A percentile compares a stretch with the other conserved stretches of the same genome.
Evolutionary conservation across 2,113 vertebrate species (phyloP).

Genomic region (Eretmochelys imbricata): DNA sequence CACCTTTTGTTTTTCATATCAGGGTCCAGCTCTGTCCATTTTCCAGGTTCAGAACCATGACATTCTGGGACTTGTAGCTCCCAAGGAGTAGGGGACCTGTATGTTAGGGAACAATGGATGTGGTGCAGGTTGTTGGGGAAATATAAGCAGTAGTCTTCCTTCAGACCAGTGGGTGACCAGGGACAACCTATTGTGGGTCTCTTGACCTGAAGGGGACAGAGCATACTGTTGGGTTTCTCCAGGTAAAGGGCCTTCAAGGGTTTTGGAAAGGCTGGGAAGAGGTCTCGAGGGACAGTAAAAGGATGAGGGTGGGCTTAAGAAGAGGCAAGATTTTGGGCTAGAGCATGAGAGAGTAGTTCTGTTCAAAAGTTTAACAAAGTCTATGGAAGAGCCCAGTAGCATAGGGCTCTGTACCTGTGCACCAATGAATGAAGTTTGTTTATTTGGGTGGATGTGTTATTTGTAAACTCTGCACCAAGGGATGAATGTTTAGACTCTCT

Average conservation of each 20-base stretch:
- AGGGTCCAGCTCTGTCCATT: not conserved
- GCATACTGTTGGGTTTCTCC: not conserved
- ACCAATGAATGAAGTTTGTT: not conserved
- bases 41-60: not conserved
- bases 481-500: not conserved
- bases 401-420: accelerated
- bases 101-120: not conserved
- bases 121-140: not conserved
- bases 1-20: not conserved
- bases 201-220: not conserved
- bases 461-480: not conserved
- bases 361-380: not conserved
- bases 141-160: not conserved
- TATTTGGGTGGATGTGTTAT: not conserved
- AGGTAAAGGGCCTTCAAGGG: not conserved
- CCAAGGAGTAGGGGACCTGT: not conserved
- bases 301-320: not conserved
- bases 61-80: not conserved
- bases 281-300: not conserved
- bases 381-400: not conserved
- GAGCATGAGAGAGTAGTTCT: not conserved
- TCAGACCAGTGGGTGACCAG: not conserved
- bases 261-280: not conserved
- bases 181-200: not conserved
- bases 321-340: not conserved